Conservation (phyloP, 2,888 invertebrate species). For the Slavum lentiscoides region DNA sequence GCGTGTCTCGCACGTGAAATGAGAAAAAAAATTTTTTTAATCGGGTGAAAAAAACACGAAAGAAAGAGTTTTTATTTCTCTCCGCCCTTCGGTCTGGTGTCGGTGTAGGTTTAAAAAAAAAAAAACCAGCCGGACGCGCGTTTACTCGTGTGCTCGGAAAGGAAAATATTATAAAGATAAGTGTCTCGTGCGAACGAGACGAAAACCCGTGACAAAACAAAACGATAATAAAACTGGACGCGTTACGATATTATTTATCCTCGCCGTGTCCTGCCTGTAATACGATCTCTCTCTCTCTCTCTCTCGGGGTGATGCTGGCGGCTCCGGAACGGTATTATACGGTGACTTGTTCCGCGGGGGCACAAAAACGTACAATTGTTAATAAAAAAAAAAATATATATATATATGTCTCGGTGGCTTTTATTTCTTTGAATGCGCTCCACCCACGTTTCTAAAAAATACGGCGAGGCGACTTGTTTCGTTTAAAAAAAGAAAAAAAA, state of each 20-base stretch:
- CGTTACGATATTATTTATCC: no score
- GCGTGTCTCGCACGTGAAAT: neutral
- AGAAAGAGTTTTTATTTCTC: neutral
- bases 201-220: neutral
- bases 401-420: no score
- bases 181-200: neutral
- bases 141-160: neutral
- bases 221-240: conserved; percentile 24
- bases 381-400: neutral
- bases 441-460: no score
- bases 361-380: conserved; percentile 33
- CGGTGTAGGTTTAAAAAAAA: neutral
- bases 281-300: no score
- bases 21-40: neutral
- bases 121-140: neutral
- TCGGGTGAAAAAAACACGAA: neutral
- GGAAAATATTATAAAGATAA: neutral
- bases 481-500: neutral
- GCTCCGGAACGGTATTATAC: conserved; percentile 20
- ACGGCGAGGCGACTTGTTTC: conserved; percentile 4
- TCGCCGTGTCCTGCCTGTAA: no score
- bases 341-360: conserved; percentile 9
- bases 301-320: neutral
- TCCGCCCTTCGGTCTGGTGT: neutral
- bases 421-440: no score